phyloP scores from a whole-genome alignment of 2,888 invertebrate species.

The Busseola fusca region DNA sequence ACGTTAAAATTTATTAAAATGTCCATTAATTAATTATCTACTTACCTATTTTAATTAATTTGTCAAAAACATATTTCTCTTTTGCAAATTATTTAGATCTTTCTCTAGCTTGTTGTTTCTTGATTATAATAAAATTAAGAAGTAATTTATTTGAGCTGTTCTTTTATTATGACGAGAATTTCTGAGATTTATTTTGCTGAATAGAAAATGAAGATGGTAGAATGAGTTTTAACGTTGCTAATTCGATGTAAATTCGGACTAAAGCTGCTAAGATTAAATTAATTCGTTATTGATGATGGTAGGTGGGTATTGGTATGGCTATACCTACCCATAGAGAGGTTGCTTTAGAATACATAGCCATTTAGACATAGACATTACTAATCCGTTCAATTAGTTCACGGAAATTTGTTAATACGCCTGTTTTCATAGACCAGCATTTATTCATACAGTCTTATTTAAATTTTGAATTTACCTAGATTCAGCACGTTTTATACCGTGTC shows the following conservation, averaged over 20 bases:
- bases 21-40: background rate
- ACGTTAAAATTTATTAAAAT: too few relatives aligned
- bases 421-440: background rate
- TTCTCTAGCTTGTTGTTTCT: constrained; percentile 25
- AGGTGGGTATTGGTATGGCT: too few relatives aligned
- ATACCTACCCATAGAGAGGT: constrained; percentile 5
- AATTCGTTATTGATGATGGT: too few relatives aligned
- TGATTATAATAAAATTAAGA: constrained; percentile 32
- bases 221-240: constrained; percentile 41
- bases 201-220: constrained; percentile 10
- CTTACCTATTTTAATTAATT: constrained; percentile 15
- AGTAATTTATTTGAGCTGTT: constrained; percentile 24
- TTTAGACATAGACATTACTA: background rate
- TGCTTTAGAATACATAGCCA: too few relatives aligned
- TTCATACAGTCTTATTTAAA: background rate
- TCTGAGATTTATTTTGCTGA: constrained; percentile 4
- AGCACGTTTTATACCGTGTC: background rate
- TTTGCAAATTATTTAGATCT: constrained; percentile 30
- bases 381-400: background rate
- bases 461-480: background rate
- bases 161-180: constrained; percentile 19
- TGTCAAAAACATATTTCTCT: constrained; percentile 19
- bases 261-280: constrained; percentile 12
- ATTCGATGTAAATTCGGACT: constrained; percentile 29
- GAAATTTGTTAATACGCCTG: background rate